A percentile compares a stretch with the other conserved stretches of the same genome.
These are phyloP conservation scores for Physeter macrocephalus DNA, from an alignment of 2,113 vertebrate genomes.

Conservation along the genomic window DNA sequence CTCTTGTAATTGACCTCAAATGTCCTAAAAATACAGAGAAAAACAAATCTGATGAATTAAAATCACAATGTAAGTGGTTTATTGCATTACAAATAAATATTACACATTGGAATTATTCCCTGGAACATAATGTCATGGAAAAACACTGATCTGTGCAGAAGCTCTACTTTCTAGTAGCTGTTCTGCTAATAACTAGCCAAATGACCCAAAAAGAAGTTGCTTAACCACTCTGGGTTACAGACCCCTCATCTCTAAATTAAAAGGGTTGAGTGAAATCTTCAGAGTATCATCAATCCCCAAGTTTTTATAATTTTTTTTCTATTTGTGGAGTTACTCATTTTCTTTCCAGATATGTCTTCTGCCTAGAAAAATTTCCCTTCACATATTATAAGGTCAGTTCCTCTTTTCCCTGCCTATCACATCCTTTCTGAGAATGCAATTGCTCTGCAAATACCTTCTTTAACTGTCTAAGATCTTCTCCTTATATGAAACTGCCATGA, in stretches of 20 bases:
- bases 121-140: not conserved
- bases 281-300: not conserved
- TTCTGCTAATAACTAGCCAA: not conserved
- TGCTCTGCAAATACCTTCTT: conserved; percentile 8
- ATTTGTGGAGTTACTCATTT: not conserved
- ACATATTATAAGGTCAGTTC: not conserved
- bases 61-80: not conserved
- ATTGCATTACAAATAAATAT: not conserved
- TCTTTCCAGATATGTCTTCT: not conserved
- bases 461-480: not conserved
- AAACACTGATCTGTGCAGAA: not conserved
- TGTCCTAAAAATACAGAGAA: conserved; percentile 14
- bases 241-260: not conserved
- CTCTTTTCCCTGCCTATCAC: not conserved
- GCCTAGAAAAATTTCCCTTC: not conserved
- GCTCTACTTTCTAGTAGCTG: not conserved
- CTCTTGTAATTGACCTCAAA: conserved; percentile 6
- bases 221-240: not conserved
- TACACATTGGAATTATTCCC: not conserved
- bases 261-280: not conserved
- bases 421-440: conserved; percentile 12
- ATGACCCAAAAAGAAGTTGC: not conserved
- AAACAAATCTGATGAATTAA: conserved; percentile 30
- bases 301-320: not conserved
- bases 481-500: not conserved